Evolutionary conservation across 2,888 invertebrate genomes (phyloP), one percentile per base, ranked within the genome.

Genomic region (Agrilus cyanescens): DNA sequence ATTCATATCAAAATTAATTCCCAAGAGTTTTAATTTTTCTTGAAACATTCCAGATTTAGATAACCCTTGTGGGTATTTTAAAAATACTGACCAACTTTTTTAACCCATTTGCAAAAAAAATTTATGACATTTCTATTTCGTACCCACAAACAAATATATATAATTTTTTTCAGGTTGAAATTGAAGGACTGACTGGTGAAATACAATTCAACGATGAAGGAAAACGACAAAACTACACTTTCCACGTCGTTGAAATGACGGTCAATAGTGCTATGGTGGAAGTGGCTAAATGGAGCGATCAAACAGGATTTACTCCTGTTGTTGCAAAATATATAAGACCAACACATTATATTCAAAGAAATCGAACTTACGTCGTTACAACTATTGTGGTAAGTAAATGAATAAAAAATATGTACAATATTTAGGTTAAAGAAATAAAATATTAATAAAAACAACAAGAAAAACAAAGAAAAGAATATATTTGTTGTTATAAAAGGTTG

Each of bases 201-300:
- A 85, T 93, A 56, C 82, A 86, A 40, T 93, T 93, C 68, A 88
- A 85, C 62, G 89, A 91, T 55, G 86, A 88, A 58, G 91, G 93
- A 12, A 78, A 86, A 56, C 74, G 93, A 40, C 80, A 84, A 61
- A 90, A 91, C 70, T 93, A 89, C 63, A 85, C 88, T 1, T 70
- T 93, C 50, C 86, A 91, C 62, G 85, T 90, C 46, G 85, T 94
- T 39, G 87, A 93, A 68, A 89, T 94, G 87, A 91, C 93, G 4
- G 85, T 90, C 43, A 88, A 91, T 59, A 89, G 90, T 59, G 87
- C 88, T 20, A 85, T 90, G 84, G 80, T 90, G 13, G 89, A 90
- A 75, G 85, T 90, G 6, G 90, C 87, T 14, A 85, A 87, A 58
- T 91, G 90, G 90, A 83, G 81, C 13, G 89, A 90, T 55, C 78